Evolutionary conservation across 2,113 vertebrate genomes (phyloP), one percentile per base, ranked within the genome.

Genomic region (Indri indri): DNA sequence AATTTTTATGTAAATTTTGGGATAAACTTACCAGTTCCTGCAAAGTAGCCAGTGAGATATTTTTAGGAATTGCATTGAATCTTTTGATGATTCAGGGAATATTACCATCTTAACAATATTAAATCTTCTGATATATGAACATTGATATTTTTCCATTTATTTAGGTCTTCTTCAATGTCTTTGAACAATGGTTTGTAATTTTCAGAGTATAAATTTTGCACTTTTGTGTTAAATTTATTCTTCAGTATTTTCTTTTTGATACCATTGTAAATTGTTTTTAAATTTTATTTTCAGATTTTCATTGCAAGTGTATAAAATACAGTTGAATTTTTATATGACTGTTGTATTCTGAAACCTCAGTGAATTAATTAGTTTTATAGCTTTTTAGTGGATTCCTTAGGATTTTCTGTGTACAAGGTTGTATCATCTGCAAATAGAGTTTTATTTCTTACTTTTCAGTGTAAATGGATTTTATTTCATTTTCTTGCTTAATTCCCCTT

Each of bases 101-200:
- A 40, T 76, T 63, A 5, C 5, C 7, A 30, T 61, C 59, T 87
- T 83, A 87, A 71, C 25, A 70, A 82, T 40, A n/a, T 66, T 52
- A 82, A n/a, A 13, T 63, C 61, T 25, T 83, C 70, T 71, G 25
- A 54, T 45, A 47, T 5, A 65, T 79, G 42, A 82, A 79, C 7
- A 4, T 37, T 68, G 34, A 6, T 63, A 4, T 25, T 32, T 91
- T 88, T 63, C 70, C 40, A 76, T 20, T 42, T 65, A 47, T 27
- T 71, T 22, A 50, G 11, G 18, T 89, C 50, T 83, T 52, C 30
- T 83, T 52, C 23, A 70, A 2, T 40, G 50, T 82, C 16, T 68
- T 95, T 96, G n/a, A 57, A 25, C 18, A 47, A 13, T 93, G 47
- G 93, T 86, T 90, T 59, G 5, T 88, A 73, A 90, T 86, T 90